Conservation (phyloP, 2,888 invertebrate genomes). For the Plagodis pulveraria region DNA sequence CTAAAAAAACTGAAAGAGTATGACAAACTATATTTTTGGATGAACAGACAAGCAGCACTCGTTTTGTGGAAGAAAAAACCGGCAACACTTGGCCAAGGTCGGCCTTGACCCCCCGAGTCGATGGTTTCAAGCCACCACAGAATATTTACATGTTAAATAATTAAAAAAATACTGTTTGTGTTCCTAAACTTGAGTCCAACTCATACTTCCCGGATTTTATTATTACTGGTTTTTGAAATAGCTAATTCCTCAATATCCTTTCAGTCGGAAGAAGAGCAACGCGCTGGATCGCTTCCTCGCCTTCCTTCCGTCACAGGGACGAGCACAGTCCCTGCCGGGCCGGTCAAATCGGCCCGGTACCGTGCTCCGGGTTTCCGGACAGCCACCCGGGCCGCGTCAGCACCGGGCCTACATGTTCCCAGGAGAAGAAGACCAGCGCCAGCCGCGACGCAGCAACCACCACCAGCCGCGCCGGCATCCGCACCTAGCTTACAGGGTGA, state of each 20-base stretch:
- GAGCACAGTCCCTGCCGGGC: slow-evolving; percentile 82
- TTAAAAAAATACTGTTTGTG: too few relatives aligned
- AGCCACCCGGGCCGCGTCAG: slow-evolving; percentile 90
- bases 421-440: slow-evolving; percentile 81
- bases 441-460: slow-evolving; percentile 68
- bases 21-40: too few relatives aligned
- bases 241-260: slow-evolving; percentile 17
- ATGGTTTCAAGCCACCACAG: too few relatives aligned
- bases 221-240: too few relatives aligned
- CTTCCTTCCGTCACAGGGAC: slow-evolving; percentile 84
- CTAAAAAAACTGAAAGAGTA: too few relatives aligned
- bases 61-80: too few relatives aligned
- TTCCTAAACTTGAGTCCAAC: too few relatives aligned
- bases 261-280: slow-evolving; percentile 84
- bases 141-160: too few relatives aligned
- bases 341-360: slow-evolving; percentile 94
- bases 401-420: slow-evolving; percentile 90
- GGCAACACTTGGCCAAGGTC: too few relatives aligned
- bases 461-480: slow-evolving; percentile 73
- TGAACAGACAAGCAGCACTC: too few relatives aligned
- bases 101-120: too few relatives aligned
- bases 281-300: slow-evolving; percentile 92
- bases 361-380: slow-evolving; percentile 92
- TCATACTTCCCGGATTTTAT: too few relatives aligned
- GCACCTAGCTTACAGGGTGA: slow-evolving; percentile 86